These are phyloP conservation scores for Anneissia japonica DNA, from an alignment of 35 echinoderm and acorn worm genomes.

Conservation along the genomic window DNA sequence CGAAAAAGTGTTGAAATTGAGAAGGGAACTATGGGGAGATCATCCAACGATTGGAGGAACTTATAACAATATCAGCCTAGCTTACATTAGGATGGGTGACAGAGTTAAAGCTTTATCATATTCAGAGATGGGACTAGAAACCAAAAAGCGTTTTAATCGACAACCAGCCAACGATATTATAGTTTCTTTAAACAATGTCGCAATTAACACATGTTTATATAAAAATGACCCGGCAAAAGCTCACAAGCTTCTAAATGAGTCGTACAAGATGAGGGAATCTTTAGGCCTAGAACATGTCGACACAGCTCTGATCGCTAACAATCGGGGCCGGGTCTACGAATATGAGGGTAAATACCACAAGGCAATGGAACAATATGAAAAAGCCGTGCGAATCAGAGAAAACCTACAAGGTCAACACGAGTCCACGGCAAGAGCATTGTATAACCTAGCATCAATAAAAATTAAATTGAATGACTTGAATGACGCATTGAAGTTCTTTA, in stretches of 20 bases:
- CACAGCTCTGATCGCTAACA: background rate
- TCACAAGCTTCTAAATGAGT: background rate
- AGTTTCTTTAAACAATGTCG: conserved; percentile 2
- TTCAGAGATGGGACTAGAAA: background rate
- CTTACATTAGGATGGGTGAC: background rate
- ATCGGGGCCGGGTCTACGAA: background rate
- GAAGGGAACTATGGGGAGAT: background rate
- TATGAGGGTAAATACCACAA: background rate
- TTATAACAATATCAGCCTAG: background rate
- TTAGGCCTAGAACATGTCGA: background rate
- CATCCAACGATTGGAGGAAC: background rate
- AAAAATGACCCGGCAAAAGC: background rate
- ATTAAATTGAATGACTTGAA: background rate
- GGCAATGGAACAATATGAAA: background rate
- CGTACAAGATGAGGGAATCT: background rate
- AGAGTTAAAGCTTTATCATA: background rate
- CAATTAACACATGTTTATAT: background rate
- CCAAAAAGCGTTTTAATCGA: background rate
- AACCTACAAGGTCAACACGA: background rate
- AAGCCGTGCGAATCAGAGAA: conserved; percentile 1
- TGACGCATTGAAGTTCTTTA: background rate
- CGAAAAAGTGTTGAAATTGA: background rate
- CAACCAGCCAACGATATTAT: background rate
- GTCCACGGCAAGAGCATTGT: background rate
- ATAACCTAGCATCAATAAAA: background rate